Evolutionary conservation across 2,888 invertebrate species (phyloP).

Genomic region (Meteorus cinctellus): DNA sequence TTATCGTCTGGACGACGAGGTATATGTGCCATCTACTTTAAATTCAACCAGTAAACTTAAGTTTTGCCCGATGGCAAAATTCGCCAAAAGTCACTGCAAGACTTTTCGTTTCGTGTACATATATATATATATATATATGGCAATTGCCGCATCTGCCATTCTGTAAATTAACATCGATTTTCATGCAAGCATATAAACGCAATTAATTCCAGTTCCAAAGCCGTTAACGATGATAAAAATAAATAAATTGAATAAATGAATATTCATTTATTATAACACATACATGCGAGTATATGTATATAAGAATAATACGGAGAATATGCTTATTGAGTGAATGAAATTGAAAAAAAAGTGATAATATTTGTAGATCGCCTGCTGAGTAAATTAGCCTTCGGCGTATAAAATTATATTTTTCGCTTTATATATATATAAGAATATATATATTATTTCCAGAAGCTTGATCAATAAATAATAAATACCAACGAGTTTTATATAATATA

Average conservation of each 20-base stretch:
- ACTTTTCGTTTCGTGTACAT: neutral
- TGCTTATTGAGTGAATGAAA: neutral
- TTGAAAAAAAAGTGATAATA: neutral
- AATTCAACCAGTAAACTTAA: conserved; percentile 45
- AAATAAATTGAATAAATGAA: conserved; percentile 6
- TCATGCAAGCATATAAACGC: neutral
- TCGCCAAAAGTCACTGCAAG: neutral
- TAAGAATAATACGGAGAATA: neutral
- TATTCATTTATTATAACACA: conserved; percentile 1
- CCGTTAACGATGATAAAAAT: neutral
- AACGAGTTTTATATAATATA: conserved; percentile 38
- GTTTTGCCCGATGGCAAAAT: conserved; percentile 19
- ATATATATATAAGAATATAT: neutral
- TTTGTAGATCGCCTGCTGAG: neutral
- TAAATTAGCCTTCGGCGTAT: neutral
- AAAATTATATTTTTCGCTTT: neutral
- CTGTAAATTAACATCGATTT: conserved; percentile 1
- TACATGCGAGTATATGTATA: neutral
- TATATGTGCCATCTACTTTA: conserved; percentile 35
- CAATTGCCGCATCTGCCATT: conserved; percentile 10
- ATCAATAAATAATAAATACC: conserved; percentile 38
- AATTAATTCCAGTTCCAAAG: neutral
- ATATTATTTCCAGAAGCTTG: conserved; percentile 29
- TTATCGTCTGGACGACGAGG: conserved; percentile 38
- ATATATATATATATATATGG: neutral